phyloP scores from a whole-genome alignment of 1,140 invertebrate species.

The Nautilus pompilius region DNA sequence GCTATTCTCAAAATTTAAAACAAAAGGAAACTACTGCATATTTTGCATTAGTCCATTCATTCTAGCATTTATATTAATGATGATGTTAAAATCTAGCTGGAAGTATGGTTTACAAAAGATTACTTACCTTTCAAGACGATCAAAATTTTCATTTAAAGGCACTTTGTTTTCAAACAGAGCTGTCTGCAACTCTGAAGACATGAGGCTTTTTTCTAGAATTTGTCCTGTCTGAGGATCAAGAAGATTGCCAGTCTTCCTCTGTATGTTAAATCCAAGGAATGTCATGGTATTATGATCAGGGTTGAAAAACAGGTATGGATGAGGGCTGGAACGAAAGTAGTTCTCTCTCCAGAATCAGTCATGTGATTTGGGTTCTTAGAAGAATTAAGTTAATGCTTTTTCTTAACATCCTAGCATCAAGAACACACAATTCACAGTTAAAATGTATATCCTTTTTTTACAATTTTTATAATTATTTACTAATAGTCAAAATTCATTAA shows the following conservation, averaged over 20 bases:
- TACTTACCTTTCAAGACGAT: constrained; percentile 41
- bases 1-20: no score
- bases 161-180: constrained; percentile 33
- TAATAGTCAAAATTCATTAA: no score
- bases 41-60: neutral
- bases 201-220: constrained; percentile 26
- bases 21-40: neutral
- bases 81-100: neutral
- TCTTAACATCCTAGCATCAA: neutral
- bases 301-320: constrained; percentile 52
- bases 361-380: neutral
- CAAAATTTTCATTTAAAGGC: constrained; percentile 44
- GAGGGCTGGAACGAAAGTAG: constrained; percentile 29
- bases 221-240: constrained; percentile 31
- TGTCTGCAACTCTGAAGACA: constrained; percentile 26
- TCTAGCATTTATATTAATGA: neutral
- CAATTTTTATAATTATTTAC: no score
- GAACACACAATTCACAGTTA: neutral
- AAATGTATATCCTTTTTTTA: neutral
- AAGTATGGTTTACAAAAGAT: neutral
- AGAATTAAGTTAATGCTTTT: neutral
- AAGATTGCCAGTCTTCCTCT: constrained; percentile 31
- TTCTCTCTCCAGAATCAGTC: neutral
- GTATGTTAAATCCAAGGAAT: constrained; percentile 46
- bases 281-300: constrained; percentile 39